These are phyloP conservation scores for Metacarcinus magister DNA, from an alignment of 2,888 invertebrate species.

Conservation along the genomic window DNA sequence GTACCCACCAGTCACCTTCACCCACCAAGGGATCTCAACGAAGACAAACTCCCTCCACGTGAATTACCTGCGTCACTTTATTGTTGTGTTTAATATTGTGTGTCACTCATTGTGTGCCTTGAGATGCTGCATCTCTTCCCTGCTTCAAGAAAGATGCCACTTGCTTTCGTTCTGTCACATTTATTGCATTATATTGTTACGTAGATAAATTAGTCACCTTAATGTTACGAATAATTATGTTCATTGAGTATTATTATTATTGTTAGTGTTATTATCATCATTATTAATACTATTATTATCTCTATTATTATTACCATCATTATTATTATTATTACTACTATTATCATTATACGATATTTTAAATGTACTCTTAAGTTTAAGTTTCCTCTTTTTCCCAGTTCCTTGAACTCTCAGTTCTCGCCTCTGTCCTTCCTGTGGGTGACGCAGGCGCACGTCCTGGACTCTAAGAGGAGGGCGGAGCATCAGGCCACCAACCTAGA, in stretches of 20 bases:
- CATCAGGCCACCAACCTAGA: not conserved
- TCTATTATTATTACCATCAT: too few species aligned
- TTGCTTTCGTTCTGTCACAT: too few species aligned
- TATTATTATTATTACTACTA: too few species aligned
- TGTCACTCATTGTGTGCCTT: not conserved
- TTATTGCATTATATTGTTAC: too few species aligned
- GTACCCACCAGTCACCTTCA: not conserved
- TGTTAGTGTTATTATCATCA: not conserved
- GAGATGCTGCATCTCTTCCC: not conserved
- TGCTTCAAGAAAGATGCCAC: too few species aligned
- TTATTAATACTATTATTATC: too few species aligned
- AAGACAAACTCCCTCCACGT: not conserved
- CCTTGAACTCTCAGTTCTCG: too few species aligned
- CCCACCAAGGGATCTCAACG: not conserved
- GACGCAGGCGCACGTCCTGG: too few species aligned
- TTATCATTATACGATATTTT: not conserved
- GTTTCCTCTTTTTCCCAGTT: not conserved
- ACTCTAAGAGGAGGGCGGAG: not conserved
- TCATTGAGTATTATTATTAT: not conserved
- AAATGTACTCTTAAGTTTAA: not conserved
- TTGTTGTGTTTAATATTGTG: not conserved
- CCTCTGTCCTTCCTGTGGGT: too few species aligned
- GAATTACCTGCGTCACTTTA: not conserved
- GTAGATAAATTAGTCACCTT: too few species aligned
- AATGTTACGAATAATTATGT: too few species aligned